Conservation (phyloP, 2,888 invertebrate species). For the Seladonia tumulorum region DNA sequence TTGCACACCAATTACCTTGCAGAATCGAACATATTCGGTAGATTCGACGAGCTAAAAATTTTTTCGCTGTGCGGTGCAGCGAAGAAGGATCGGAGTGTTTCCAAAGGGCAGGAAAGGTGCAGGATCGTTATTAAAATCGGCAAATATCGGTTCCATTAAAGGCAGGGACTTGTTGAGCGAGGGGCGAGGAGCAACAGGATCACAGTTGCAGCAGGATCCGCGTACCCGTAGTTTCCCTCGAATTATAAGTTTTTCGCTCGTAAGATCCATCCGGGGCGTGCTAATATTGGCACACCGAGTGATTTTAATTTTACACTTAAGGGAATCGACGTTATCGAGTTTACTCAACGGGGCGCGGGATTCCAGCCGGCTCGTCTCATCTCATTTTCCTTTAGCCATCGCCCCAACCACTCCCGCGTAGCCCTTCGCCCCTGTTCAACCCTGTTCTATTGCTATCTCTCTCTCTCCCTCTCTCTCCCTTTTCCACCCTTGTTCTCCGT, state of each 20-base stretch:
- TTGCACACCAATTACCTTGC: too few species aligned
- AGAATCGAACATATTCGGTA: too few species aligned
- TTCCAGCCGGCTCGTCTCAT: slow-evolving; percentile 28
- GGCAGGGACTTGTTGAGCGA: neutral
- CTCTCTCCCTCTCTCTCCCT: neutral
- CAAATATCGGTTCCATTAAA: neutral
- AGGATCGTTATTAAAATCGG: slow-evolving; percentile 1
- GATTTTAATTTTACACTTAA: slow-evolving; percentile 69
- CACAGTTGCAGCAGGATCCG: slow-evolving; percentile 21
- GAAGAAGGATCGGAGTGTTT: neutral
- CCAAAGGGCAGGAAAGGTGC: neutral
- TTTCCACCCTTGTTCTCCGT: neutral
- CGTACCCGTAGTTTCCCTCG: neutral
- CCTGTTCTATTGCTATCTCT: neutral
- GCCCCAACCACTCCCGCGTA: neutral
- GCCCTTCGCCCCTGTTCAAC: neutral
- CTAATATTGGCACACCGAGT: slow-evolving; percentile 60
- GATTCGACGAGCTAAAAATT: too few species aligned
- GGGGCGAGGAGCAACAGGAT: slow-evolving; percentile 30
- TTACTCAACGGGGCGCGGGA: slow-evolving; percentile 54
- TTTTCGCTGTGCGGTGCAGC: neutral
- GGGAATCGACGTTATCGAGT: slow-evolving; percentile 61
- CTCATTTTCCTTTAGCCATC: slow-evolving; percentile 20
- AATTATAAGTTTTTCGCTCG: slow-evolving; percentile 56
- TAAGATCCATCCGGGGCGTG: slow-evolving; percentile 43